A percentile compares a stretch with the other conserved stretches of the same genome.
Evolutionary conservation across 53 echinoderm and acorn worm species (phyloP).

Genomic region (Henricia sp.): DNA sequence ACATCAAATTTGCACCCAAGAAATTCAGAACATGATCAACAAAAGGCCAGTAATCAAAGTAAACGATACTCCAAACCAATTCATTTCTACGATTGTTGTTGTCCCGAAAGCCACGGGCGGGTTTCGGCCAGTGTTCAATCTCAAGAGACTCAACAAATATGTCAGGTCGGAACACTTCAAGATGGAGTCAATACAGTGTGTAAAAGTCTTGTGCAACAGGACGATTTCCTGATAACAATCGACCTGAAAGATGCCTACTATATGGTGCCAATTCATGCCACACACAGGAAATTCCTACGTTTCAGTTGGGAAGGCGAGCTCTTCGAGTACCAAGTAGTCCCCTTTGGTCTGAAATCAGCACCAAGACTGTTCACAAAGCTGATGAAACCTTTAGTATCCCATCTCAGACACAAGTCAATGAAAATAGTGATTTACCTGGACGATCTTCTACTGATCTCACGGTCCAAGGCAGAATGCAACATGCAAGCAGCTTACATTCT

Average conservation of each 20-base stretch:
- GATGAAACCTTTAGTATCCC: constrained; percentile 58
- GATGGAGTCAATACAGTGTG: constrained; percentile 53
- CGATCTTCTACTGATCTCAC: constrained; percentile 39
- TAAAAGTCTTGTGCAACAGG: constrained; percentile 3
- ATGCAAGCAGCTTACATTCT: constrained; percentile 4
- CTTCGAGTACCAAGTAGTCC: constrained; percentile 40
- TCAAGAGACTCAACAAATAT: constrained; percentile 50
- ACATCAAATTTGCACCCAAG: constrained; percentile 6
- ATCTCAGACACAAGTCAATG: constrained; percentile 33
- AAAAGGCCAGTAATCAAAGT: constrained; percentile 57
- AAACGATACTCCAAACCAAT: constrained; percentile 26
- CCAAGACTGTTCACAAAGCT: constrained; percentile 54
- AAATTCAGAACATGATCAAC: constrained; percentile 51
- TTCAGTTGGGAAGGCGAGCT: constrained; percentile 33
- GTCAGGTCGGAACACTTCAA: constrained; percentile 60
- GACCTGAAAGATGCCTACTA: constrained; percentile 58
- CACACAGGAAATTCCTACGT: constrained; percentile 27
- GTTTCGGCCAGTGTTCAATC: constrained; percentile 56
- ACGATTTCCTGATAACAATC: constrained; percentile 14
- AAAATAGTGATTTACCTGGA: constrained; percentile 58
- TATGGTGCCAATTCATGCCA: constrained; percentile 35
- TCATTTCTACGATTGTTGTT: constrained; percentile 57
- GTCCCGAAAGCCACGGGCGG: constrained; percentile 56
- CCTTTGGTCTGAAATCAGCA: constrained; percentile 37
- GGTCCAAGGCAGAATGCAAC: constrained; percentile 7